Evolutionary conservation across 2,888 invertebrate genomes (phyloP).

Genomic region (Macrosiphum euphorbiae): DNA sequence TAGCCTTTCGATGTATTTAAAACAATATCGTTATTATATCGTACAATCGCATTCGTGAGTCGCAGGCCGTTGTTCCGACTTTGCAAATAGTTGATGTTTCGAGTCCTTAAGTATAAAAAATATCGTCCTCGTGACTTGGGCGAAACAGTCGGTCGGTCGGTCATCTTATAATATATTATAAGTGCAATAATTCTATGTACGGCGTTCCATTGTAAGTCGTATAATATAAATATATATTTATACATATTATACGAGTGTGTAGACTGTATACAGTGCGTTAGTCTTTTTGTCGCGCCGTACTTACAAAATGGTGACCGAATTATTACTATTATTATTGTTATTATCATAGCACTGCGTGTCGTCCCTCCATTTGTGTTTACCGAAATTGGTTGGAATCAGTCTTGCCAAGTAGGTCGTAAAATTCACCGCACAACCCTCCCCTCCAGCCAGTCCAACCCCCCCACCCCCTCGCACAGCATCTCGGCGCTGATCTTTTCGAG

Average conservation of each 20-base stretch:
- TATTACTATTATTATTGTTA: background rate
- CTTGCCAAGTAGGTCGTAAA: background rate
- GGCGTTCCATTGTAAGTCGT: no score
- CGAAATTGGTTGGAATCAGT: background rate
- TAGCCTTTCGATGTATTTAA: background rate
- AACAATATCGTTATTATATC: background rate
- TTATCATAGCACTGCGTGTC: background rate
- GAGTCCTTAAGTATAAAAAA: background rate
- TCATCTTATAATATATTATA: background rate
- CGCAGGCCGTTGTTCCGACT: background rate
- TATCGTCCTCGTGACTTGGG: background rate
- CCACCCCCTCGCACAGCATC: background rate
- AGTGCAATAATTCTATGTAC: no score
- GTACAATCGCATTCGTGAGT: no score
- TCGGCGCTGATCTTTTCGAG: background rate
- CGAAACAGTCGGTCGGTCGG: background rate
- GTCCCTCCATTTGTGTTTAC: background rate
- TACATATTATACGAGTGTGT: background rate
- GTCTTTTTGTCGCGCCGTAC: background rate
- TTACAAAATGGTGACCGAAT: background rate
- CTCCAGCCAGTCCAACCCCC: background rate
- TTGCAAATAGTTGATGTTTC: background rate
- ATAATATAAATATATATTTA: no score
- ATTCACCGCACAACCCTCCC: background rate
- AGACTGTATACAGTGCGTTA: background rate